Conservation (phyloP, 1,140 invertebrate genomes). For the Tetraneura akinire region DNA sequence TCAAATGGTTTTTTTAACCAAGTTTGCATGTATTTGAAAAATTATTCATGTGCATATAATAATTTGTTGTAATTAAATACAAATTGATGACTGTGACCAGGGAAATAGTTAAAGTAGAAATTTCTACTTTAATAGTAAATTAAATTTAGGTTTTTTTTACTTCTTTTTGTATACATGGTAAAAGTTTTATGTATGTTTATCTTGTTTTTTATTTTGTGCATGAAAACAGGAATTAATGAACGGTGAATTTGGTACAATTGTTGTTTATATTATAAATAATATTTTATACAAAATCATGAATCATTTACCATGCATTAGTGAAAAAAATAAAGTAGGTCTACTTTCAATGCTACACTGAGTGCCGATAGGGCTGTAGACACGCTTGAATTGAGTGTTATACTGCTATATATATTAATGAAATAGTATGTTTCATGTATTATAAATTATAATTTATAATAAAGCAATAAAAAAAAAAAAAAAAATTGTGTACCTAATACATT, state of each 20-base stretch:
- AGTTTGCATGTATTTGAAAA: conserved; percentile 2
- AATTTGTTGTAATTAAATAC: not conserved
- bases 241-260: not conserved
- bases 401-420: not conserved
- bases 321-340: not conserved
- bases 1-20: not conserved
- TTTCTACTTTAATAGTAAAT: not conserved
- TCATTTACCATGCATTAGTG: not conserved
- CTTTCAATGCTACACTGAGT: not conserved
- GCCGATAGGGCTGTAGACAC: not conserved
- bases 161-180: not conserved
- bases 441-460: too few species aligned
- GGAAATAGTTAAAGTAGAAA: not conserved
- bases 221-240: conserved; percentile 7
- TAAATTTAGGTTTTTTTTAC: not conserved
- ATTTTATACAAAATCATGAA: not conserved
- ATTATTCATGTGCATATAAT: not conserved
- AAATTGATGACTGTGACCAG: not conserved
- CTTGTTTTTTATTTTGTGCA: conserved; percentile 14
- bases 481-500: too few species aligned
- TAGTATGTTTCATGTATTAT: not conserved
- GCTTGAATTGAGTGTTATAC: not conserved
- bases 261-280: not conserved
- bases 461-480: too few species aligned
- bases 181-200: not conserved